A percentile compares a stretch with the other conserved stretches of the same genome.
Evolutionary conservation across 2,888 invertebrate genomes (phyloP).

Genomic region (Eupithecia dodoneata): DNA sequence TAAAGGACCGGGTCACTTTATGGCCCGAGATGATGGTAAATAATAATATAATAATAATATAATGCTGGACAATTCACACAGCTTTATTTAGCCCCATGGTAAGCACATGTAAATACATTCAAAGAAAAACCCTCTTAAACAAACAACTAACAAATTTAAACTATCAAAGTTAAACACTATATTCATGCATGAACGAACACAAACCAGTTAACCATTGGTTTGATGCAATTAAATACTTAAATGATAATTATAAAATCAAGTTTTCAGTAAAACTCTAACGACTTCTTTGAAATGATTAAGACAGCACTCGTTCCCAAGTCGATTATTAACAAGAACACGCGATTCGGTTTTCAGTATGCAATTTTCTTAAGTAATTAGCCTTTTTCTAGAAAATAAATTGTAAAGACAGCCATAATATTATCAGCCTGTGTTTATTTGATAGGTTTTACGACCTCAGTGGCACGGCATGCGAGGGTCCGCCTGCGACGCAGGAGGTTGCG

Average conservation of each 20-base stretch:
- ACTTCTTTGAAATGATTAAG: conserved; percentile 15
- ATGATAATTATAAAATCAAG: background rate
- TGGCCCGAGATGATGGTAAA: too few relatives aligned
- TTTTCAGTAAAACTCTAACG: conserved; percentile 8
- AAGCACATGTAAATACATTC: background rate
- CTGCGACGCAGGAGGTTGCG: too few relatives aligned
- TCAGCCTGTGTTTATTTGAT: too few relatives aligned
- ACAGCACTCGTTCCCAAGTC: conserved; percentile 1
- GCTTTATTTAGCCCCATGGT: too few relatives aligned
- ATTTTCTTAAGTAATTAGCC: conserved; percentile 27
- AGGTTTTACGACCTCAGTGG: too few relatives aligned
- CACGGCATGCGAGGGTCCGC: too few relatives aligned
- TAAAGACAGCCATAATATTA: background rate
- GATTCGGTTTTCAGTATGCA: conserved; percentile 41
- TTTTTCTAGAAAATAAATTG: background rate
- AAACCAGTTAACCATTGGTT: background rate
- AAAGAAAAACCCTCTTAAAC: background rate
- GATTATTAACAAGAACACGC: conserved; percentile 39
- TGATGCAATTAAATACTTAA: background rate
- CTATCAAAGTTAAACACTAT: background rate
- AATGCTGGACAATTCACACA: too few relatives aligned
- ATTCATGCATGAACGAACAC: background rate
- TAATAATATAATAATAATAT: too few relatives aligned
- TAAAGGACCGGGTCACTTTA: too few relatives aligned
- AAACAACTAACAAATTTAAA: background rate